These are phyloP conservation scores for Keiferia lycopersicella DNA, from an alignment of 2,888 invertebrate genomes.

Conservation along the genomic window DNA sequence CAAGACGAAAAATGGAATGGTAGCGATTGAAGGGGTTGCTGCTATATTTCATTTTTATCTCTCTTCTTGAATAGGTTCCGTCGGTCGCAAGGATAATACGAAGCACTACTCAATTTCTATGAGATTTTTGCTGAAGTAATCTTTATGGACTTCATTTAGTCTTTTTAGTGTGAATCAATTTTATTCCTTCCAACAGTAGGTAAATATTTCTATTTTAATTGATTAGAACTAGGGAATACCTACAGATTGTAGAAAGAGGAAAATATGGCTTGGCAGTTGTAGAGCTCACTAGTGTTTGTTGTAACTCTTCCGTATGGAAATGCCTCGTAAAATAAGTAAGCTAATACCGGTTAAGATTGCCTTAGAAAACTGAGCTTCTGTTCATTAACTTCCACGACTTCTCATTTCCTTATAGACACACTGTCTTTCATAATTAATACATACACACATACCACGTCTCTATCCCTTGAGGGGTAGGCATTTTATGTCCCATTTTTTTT, in stretches of 20 bases:
- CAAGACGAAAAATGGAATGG: slow-evolving; percentile 48
- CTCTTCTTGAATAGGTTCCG: background rate
- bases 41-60: slow-evolving; percentile 13
- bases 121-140: no score
- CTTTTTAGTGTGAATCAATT: background rate
- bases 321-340: slow-evolving; percentile 26
- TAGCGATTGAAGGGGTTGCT: slow-evolving; percentile 39
- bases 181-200: background rate
- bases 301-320: slow-evolving; percentile 18
- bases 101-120: no score
- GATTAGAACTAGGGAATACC: background rate
- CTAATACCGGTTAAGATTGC: slow-evolving; percentile 35
- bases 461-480: no score
- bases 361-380: slow-evolving; percentile 33
- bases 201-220: background rate
- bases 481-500: no score
- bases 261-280: background rate
- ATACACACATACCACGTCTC: no score
- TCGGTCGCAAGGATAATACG: no score
- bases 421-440: slow-evolving; percentile 9
- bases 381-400: slow-evolving; percentile 35
- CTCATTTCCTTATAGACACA: slow-evolving; percentile 33
- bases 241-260: background rate
- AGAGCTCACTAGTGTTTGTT: slow-evolving; percentile 4
- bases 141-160: no score